phyloP scores from a whole-genome alignment of 2,113 vertebrate genomes.

The Cyphomyrus plagiostoma region DNA sequence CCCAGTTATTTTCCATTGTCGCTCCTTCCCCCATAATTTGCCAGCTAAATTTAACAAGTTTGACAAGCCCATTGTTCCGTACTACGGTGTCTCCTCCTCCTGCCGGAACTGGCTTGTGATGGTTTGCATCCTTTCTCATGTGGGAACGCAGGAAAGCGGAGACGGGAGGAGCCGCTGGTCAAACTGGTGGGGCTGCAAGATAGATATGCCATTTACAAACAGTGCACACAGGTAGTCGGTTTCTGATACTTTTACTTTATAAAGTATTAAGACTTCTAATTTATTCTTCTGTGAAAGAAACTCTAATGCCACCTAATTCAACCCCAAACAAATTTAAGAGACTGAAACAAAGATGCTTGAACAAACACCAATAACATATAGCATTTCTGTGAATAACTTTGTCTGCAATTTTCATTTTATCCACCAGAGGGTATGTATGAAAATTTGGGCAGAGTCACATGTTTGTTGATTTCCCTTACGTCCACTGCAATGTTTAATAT shows the following conservation, averaged over 20 bases:
- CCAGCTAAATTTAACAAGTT: conserved; percentile 16
- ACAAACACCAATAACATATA: not conserved
- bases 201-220: not conserved
- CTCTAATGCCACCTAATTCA: not conserved
- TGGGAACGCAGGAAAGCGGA: not conserved
- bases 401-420: conserved; percentile 22
- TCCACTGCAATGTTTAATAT: not conserved
- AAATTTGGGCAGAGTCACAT: not conserved
- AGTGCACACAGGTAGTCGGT: not conserved
- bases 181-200: not conserved
- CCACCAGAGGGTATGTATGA: conserved; percentile 50
- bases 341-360: not conserved
- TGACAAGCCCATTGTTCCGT: conserved; percentile 19
- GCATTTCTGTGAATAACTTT: not conserved
- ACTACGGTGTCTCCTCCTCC: not conserved
- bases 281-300: not conserved
- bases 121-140: not conserved
- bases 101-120: not conserved
- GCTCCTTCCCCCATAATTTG: conserved; percentile 8
- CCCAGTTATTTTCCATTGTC: not conserved
- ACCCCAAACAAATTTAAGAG: not conserved
- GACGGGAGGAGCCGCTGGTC: not conserved
- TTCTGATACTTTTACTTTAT: not conserved
- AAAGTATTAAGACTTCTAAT: not conserved
- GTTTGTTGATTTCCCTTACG: not conserved